Percentiles rank a stretch among this genome's conserved stretches.
Evolutionary conservation across 2,113 vertebrate genomes (phyloP).

Genomic region (Poeciliopsis prolifica): DNA sequence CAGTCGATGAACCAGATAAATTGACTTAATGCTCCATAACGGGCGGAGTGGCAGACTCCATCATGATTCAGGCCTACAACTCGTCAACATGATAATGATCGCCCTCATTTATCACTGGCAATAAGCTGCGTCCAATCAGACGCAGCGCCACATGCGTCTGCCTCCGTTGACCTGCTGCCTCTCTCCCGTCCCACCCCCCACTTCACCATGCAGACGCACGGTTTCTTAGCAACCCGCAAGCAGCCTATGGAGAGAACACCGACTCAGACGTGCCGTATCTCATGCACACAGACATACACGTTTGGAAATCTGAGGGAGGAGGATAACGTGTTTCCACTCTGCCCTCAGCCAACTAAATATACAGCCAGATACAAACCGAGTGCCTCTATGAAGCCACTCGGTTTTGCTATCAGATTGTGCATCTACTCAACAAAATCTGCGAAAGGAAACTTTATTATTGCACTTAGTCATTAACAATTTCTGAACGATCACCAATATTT

Average conservation of each 20-base stretch:
- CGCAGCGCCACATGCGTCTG: slow-evolving; percentile 50
- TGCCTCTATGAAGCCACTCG: not conserved
- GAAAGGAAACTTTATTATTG: not conserved
- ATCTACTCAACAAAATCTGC: not conserved
- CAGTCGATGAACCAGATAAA: not conserved
- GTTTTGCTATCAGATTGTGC: not conserved
- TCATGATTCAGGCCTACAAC: slow-evolving; percentile 3
- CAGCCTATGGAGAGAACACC: slow-evolving; percentile 54
- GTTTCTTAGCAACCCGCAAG: slow-evolving; percentile 73
- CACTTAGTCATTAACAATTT: not conserved
- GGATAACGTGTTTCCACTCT: slow-evolving; percentile 55
- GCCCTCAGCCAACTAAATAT: slow-evolving; percentile 27
- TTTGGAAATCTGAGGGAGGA: slow-evolving; percentile 52
- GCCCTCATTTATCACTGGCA: slow-evolving; percentile 58
- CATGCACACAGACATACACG: slow-evolving; percentile 16
- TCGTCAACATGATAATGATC: slow-evolving; percentile 50
- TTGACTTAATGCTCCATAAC: not conserved
- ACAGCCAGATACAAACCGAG: slow-evolving; percentile 9
- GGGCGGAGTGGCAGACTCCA: slow-evolving; percentile 7
- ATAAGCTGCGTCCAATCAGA: slow-evolving; percentile 58
- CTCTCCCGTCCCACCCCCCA: slow-evolving; percentile 65
- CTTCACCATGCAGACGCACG: slow-evolving; percentile 55
- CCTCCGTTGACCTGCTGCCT: slow-evolving; percentile 67
- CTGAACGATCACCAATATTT: slow-evolving; percentile 18
- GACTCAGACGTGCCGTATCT: slow-evolving; percentile 26